Evolutionary conservation across 1,140 invertebrate species (phyloP).

Genomic region (Brachionus sp.): DNA sequence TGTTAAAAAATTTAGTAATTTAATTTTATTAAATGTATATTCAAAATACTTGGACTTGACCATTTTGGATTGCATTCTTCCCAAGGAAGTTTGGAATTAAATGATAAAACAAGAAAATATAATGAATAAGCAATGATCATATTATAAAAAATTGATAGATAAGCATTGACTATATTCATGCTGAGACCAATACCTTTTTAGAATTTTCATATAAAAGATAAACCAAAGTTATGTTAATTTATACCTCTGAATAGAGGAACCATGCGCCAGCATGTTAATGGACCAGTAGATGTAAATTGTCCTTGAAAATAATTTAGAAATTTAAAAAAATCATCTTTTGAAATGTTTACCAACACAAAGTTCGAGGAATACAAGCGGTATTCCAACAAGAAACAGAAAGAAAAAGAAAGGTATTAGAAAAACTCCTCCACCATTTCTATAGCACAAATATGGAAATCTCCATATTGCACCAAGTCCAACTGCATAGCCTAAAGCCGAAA

Average conservation of each 20-base stretch:
- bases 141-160: slow-evolving; percentile 68
- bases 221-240: not conserved
- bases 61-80: slow-evolving; percentile 76
- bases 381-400: slow-evolving; percentile 51
- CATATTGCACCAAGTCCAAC: slow-evolving; percentile 60
- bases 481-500: slow-evolving; percentile 62
- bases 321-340: not conserved
- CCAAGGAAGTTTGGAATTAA: slow-evolving; percentile 72
- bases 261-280: slow-evolving; percentile 64
- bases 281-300: slow-evolving; percentile 59
- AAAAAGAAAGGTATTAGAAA: slow-evolving; percentile 54
- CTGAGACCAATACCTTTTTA: slow-evolving; percentile 49
- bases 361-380: slow-evolving; percentile 53
- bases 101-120: slow-evolving; percentile 85
- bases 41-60: slow-evolving; percentile 61
- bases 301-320: slow-evolving; percentile 48
- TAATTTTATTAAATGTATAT: not conserved
- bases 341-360: slow-evolving; percentile 51
- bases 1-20: not conserved
- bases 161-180: slow-evolving; percentile 46
- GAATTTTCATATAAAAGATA: not conserved
- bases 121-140: slow-evolving; percentile 91
- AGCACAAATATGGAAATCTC: slow-evolving; percentile 61
- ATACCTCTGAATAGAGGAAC: slow-evolving; percentile 69
- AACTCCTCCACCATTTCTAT: slow-evolving; percentile 59